Evolutionary conservation across 1,140 invertebrate species (phyloP).

Genomic region (Drosophila subobscura): DNA sequence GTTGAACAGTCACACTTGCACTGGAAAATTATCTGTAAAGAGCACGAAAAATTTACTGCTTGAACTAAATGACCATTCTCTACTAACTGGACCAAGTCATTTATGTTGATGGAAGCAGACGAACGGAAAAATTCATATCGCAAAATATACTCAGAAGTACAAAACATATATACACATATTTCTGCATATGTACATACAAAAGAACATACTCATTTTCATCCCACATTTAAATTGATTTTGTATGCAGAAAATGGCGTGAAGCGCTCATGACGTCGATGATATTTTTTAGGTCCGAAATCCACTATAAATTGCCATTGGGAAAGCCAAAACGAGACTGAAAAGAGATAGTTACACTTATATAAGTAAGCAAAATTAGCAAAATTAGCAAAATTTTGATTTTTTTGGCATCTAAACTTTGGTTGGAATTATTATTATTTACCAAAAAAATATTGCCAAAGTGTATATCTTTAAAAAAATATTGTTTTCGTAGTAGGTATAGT

Average conservation of each 20-base stretch:
- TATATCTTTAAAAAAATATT: too few species aligned
- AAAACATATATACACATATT: too few species aligned
- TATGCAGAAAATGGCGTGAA: constrained; percentile 49
- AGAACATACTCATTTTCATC: constrained; percentile 30
- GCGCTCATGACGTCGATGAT: constrained; percentile 49
- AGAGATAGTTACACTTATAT: constrained; percentile 13
- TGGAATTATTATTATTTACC: too few species aligned
- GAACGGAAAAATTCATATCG: constrained; percentile 61
- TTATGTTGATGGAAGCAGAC: constrained; percentile 58
- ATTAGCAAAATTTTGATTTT: too few species aligned
- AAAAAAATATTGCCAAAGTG: too few species aligned
- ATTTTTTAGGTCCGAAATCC: constrained; percentile 58
- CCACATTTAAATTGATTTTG: constrained; percentile 52
- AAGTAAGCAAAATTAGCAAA: not conserved
- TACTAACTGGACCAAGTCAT: constrained; percentile 66
- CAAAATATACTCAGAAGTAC: constrained; percentile 22
- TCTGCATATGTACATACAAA: constrained; percentile 34
- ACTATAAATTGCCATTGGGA: constrained; percentile 63
- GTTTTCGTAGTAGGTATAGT: too few species aligned
- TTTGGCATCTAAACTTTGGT: too few species aligned
- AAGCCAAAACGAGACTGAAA: constrained; percentile 22
- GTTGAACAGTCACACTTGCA: too few species aligned
- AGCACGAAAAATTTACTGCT: constrained; percentile 52
- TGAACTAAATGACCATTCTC: constrained; percentile 67
- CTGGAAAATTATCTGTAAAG: not conserved